Base-by-base conservation (phyloP, 1,140 invertebrate species). In the Temnothorax nylanderi region DNA sequence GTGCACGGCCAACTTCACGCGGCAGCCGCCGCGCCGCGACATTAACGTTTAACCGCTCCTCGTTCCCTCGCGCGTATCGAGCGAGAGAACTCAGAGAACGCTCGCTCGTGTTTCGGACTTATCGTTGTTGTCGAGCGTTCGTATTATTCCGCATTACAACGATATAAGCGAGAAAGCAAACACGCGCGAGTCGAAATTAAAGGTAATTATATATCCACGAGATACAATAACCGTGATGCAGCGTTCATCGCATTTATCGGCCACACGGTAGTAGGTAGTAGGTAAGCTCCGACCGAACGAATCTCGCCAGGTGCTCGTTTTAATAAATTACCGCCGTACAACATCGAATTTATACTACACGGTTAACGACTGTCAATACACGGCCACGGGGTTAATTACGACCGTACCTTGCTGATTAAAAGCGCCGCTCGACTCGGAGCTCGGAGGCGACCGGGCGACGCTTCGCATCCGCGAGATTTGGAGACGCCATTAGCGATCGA, bases 1-100 rank as follows among this genome's bases (percentile, higher is more conserved):
- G n/a, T 11, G 8, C 65, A n/a, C 65, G 41, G 65, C 65, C 18
- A 65, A 69, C 65, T 69, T 69, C 65, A 65, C 65, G 34, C 34
- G 64, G 7, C 64, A 11, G 3, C 49, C 49, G 49, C 11, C 11
- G 13, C 49, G 26, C 26, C 26, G 26, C 26, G 26, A 26, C 26
- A 26, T 26, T 26, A 26, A 26, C 26, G 26, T 26, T 26, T 26
- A 26, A 26, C 1, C 26, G 26, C 16, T 54, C 41, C 41, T 44
- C 41, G 8, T 0, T 44, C 13, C 13, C 2, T 26, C 8, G n/a
- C n/a, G 54, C 54, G 2, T 44, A 10, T 13, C 11, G 13, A 65
- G 32, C 34, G 34, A 65, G 1, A 37, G 1, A 26, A 26, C 26
- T 26, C 26, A 26, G 26, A 26, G 26, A 26, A 34, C 16, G 18